Evolutionary conservation across 2,888 invertebrate species (phyloP).

Genomic region (Lissonota sp.): DNA sequence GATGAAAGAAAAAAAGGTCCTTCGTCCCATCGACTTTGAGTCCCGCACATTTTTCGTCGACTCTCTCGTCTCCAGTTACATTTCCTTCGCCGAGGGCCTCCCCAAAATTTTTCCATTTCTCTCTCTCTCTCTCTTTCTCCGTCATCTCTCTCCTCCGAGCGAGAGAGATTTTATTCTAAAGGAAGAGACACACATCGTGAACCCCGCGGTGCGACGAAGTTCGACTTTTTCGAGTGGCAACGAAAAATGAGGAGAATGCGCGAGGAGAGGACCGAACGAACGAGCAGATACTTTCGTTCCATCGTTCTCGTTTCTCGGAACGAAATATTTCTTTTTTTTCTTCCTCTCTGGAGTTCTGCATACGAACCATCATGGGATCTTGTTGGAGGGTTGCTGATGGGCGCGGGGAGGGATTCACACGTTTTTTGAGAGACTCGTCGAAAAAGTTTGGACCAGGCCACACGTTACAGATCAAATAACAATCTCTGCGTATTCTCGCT

Average conservation of each 20-base stretch:
- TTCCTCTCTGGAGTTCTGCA: slow-evolving; percentile 44
- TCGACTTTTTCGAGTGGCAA: slow-evolving; percentile 61
- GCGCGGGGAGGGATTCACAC: slow-evolving; percentile 39
- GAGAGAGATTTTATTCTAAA: slow-evolving; percentile 50
- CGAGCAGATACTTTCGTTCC: slow-evolving; percentile 47
- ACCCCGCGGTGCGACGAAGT: slow-evolving; percentile 57
- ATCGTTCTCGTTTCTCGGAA: slow-evolving; percentile 64
- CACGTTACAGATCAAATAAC: slow-evolving; percentile 61
- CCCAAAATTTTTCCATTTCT: neutral
- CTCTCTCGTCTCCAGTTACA: slow-evolving; percentile 73
- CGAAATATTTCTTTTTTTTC: slow-evolving; percentile 47
- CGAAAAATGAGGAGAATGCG: slow-evolving; percentile 16
- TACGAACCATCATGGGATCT: neutral
- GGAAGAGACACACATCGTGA: slow-evolving; percentile 55
- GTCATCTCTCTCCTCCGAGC: neutral
- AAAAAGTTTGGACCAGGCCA: slow-evolving; percentile 52
- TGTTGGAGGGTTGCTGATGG: slow-evolving; percentile 29
- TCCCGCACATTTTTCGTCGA: slow-evolving; percentile 59
- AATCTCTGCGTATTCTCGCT: slow-evolving; percentile 29
- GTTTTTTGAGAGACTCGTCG: slow-evolving; percentile 46
- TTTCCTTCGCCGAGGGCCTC: slow-evolving; percentile 56
- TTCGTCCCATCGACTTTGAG: slow-evolving; percentile 63
- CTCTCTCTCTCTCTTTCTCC: neutral
- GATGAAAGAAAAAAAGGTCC: neutral
- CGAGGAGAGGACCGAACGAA: slow-evolving; percentile 16